Evolutionary conservation across 1,140 invertebrate genomes (phyloP).

Genomic region (Onthophagus taurus): DNA sequence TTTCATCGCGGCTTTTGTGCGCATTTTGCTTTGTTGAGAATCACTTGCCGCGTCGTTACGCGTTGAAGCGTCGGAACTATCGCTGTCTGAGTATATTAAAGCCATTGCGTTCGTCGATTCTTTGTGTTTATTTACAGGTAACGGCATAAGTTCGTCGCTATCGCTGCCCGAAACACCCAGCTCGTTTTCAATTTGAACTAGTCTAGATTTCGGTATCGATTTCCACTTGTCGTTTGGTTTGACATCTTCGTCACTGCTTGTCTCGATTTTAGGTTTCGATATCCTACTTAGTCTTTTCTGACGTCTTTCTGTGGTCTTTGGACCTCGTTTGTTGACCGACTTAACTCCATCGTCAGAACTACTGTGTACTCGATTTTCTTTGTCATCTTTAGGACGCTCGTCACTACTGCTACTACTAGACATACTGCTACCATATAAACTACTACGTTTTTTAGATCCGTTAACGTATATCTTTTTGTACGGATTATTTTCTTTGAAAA

Average conservation of each 20-base stretch:
- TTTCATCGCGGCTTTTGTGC: slow-evolving; percentile 76
- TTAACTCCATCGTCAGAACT: slow-evolving; percentile 31
- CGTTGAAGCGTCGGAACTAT: slow-evolving; percentile 42
- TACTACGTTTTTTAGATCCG: slow-evolving; percentile 53
- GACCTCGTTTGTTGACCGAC: slow-evolving; percentile 13
- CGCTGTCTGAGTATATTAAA: slow-evolving; percentile 67
- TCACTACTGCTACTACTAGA: slow-evolving; percentile 55
- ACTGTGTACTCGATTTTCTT: slow-evolving; percentile 33
- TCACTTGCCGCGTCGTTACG: slow-evolving; percentile 49
- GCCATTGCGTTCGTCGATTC: slow-evolving; percentile 38
- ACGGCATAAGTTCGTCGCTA: slow-evolving; percentile 64
- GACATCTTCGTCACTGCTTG: slow-evolving; percentile 49
- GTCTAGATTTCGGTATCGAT: slow-evolving; percentile 40
- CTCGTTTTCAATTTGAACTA: slow-evolving; percentile 62
- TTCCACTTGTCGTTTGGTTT: slow-evolving; percentile 42
- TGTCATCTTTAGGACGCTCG: slow-evolving; percentile 38
- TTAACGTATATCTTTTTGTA: slow-evolving; percentile 70
- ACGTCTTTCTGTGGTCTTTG: slow-evolving; percentile 19
- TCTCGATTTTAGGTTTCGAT: slow-evolving; percentile 42
- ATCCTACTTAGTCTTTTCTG: slow-evolving; percentile 27
- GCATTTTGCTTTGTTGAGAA: slow-evolving; percentile 54
- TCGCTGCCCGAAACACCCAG: slow-evolving; percentile 55
- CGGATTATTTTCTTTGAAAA: slow-evolving; percentile 54
- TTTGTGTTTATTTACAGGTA: slow-evolving; percentile 38
- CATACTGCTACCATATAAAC: slow-evolving; percentile 53